A percentile compares a stretch with the other conserved stretches of the same genome.
phyloP scores from a whole-genome alignment of 2,888 invertebrate genomes.

The Lepeophtheirus nordmannii region DNA sequence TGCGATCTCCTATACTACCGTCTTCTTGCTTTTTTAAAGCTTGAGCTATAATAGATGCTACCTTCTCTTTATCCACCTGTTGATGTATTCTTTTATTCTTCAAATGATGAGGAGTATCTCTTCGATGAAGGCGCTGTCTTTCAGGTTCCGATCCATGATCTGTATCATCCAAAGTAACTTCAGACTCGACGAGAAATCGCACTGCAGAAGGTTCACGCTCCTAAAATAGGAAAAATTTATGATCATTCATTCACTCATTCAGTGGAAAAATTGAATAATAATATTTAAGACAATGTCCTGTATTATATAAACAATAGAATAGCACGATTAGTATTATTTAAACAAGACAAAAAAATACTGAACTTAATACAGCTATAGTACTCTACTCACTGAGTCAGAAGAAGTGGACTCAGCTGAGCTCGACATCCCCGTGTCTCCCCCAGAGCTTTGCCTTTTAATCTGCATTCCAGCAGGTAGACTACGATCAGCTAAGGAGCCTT shows the following conservation, averaged over 20 bases:
- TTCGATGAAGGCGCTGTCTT: slow-evolving; percentile 50
- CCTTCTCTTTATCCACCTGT: slow-evolving; percentile 49
- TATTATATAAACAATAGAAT: not conserved
- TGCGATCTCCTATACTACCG: slow-evolving; percentile 1
- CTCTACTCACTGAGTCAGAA: not conserved
- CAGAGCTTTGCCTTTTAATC: not conserved
- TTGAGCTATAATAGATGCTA: slow-evolving; percentile 53
- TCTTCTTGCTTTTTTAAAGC: slow-evolving; percentile 34
- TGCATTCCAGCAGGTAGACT: slow-evolving; percentile 7
- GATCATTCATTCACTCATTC: too few species aligned
- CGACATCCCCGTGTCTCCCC: not conserved
- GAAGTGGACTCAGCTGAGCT: slow-evolving; percentile 2
- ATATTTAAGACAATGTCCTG: too few species aligned
- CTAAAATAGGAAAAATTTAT: not conserved
- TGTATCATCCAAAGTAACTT: not conserved
- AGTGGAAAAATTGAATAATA: too few species aligned
- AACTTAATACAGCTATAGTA: not conserved
- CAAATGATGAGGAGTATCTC: slow-evolving; percentile 97
- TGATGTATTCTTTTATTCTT: slow-evolving; percentile 85
- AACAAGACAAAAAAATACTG: not conserved
- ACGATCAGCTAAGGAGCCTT: slow-evolving; percentile 23
- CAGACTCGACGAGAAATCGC: slow-evolving; percentile 3
- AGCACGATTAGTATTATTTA: not conserved
- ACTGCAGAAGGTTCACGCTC: slow-evolving; percentile 9
- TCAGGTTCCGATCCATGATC: slow-evolving; percentile 3